A percentile compares a stretch with the other conserved stretches of the same genome.
Evolutionary conservation across 2,888 invertebrate species (phyloP).

Genomic region (Osmoderma eremita): DNA sequence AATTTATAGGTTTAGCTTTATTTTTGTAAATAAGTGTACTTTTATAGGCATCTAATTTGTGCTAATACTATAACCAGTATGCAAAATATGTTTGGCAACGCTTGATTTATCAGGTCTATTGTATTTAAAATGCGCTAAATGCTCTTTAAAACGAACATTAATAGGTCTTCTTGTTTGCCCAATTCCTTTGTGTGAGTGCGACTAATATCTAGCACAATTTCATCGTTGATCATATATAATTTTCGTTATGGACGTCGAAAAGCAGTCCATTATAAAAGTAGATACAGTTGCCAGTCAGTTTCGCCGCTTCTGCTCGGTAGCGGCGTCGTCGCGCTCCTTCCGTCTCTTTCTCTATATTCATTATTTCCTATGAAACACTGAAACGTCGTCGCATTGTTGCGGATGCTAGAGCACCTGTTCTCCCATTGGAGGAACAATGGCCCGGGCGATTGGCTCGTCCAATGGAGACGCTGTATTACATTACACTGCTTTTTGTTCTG

Average conservation of each 20-base stretch:
- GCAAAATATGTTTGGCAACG: too few relatives aligned
- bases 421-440: slow-evolving; percentile 61
- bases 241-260: slow-evolving; percentile 12
- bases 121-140: too few relatives aligned
- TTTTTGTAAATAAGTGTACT: too few relatives aligned
- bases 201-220: too few relatives aligned
- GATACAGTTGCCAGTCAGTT: slow-evolving; percentile 1
- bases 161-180: too few relatives aligned
- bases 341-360: slow-evolving; percentile 45
- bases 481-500: slow-evolving; percentile 62
- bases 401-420: slow-evolving; percentile 59
- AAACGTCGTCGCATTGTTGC: slow-evolving; percentile 51
- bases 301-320: slow-evolving; percentile 24
- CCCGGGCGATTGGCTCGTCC: slow-evolving; percentile 60
- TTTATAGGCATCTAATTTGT: too few relatives aligned
- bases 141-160: too few relatives aligned
- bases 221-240: neutral
- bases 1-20: too few relatives aligned
- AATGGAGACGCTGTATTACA: slow-evolving; percentile 62
- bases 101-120: too few relatives aligned
- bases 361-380: slow-evolving; percentile 51
- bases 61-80: too few relatives aligned
- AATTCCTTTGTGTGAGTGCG: too few relatives aligned
- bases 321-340: slow-evolving; percentile 36
- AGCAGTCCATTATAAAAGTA: slow-evolving; percentile 8